Evolutionary conservation across 2,113 vertebrate species (phyloP), one percentile per base, ranked within the genome.

Genomic region (Petaurus breviceps): DNA sequence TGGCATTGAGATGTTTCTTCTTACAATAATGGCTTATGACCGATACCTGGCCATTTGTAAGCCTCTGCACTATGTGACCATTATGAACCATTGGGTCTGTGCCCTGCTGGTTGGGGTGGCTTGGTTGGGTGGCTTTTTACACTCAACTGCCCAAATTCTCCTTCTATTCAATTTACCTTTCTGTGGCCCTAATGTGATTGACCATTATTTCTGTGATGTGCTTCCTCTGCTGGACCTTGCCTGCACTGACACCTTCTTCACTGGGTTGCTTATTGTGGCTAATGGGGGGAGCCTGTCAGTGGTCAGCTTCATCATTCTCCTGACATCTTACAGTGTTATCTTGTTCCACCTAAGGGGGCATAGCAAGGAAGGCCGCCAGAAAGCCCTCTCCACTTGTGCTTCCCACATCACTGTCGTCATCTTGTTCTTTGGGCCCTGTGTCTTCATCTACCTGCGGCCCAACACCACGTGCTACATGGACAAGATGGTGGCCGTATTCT

Each of bases 191-290:
- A 98, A 97, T 84, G 31, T 98, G 55, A 98, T 98, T 2, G 94
- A 98, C 91, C 98, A 98, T 90, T 98, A 97, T 52, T 98, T 98
- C 96, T 98, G 98, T 93, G 98, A 98, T 28, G 77, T 98, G 25
- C 97, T 96, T 25, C 97, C 97, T 0, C 89, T 98, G 54, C 94
- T 98, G 43, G 96, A 96, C n/a, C 97, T 98, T 9, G 96, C 98
- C 51, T 98, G 98, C 43, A 97, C 95, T 89, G 96, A 92, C 5
- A 98, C 97, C 3, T 54, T 94, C 47, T 16, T 93, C 37, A 90
- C 51, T 0, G 95, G 97, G 24, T 55, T 89, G 0, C 43, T 98
- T 61, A 95, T 97, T 24, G 96, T 98, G 53, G 90, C 50, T 43
- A 96, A 97, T 5, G 93, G 77, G 8, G 97, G 97, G 0, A 92